A percentile compares a stretch with the other conserved stretches of the same genome.
These are phyloP conservation scores for Ethmia dodecea DNA, from an alignment of 2,888 invertebrate species.

Conservation along the genomic window DNA sequence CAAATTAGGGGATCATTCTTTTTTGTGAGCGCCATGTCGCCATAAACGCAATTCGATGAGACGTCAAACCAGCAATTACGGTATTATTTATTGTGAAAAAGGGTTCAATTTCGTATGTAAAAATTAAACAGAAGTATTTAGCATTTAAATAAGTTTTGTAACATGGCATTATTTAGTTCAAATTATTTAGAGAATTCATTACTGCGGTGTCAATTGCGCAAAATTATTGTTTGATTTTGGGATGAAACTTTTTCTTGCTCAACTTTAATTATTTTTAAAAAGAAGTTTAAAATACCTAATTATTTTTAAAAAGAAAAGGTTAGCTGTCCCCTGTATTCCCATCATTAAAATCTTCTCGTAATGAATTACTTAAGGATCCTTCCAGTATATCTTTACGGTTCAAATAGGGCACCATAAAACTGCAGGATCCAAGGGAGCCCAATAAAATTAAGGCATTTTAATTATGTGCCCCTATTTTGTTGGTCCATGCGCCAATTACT, in stretches of 20 bases:
- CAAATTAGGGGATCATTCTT: slow-evolving; percentile 44
- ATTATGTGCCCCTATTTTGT: slow-evolving; percentile 72
- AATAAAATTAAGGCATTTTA: slow-evolving; percentile 76
- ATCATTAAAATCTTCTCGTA: too few species aligned
- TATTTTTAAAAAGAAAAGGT: too few species aligned
- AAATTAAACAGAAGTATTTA: slow-evolving; percentile 47
- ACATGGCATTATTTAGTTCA: slow-evolving; percentile 27
- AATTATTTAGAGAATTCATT: neutral
- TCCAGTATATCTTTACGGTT: slow-evolving; percentile 34
- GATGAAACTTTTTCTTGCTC: too few species aligned
- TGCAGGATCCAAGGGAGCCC: slow-evolving; percentile 37
- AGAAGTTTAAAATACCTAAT: neutral
- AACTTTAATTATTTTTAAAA: too few species aligned
- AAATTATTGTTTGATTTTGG: too few species aligned
- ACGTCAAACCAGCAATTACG: slow-evolving; percentile 36
- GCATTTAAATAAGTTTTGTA: slow-evolving; percentile 36
- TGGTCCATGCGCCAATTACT: slow-evolving; percentile 42
- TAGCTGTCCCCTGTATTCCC: too few species aligned
- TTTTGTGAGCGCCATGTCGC: slow-evolving; percentile 45
- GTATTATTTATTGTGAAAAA: slow-evolving; percentile 47
- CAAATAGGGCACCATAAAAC: slow-evolving; percentile 52
- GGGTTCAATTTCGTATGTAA: slow-evolving; percentile 37
- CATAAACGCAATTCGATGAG: slow-evolving; percentile 49
- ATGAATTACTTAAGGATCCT: slow-evolving; percentile 17
- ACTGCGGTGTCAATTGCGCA: too few species aligned